Base-by-base conservation (phyloP, 2,888 invertebrate genomes). In the Athripsodes cinereus region DNA sequence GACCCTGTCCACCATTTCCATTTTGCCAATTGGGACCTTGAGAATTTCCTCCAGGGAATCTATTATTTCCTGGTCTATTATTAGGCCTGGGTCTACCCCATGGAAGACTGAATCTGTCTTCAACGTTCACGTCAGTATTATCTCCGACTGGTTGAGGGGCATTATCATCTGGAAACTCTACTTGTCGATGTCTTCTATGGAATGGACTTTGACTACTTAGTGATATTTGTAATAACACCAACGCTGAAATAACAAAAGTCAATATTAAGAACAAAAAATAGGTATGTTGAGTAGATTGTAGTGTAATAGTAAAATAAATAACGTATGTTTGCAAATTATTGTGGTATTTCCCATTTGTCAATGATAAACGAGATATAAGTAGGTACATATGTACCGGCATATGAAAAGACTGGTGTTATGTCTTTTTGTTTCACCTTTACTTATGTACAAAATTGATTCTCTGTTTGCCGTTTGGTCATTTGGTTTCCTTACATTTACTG, bases 21-120 rank as follows among this genome's bases (percentile, higher is more conserved):
- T 13, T 13, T 40, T 40, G 40, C 40, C 40, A 40, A 13, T 40
- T 40, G 5, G 40, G 40, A n/a, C 40, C 40, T 40, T 40, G 40
- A n/a, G 13, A 16, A 40, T 40, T 40, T n/a, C 40, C 40, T 3
- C 8, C 8, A 10, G 26, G 26, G 3, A 3, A 6, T 40, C 13
- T 2, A 40, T 40, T 40, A 13, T 40, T 40, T 5, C 40, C 40
- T 8, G 13, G 40, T 13, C 13, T 5, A 40, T 40, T 40, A n/a
- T 13, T 40, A 2, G 20, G 20, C n/a, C n/a, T n/a, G 6, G 40
- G 52, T 2, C 52, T 34, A 11, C 1, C 19, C n/a, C 40, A 20
- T n/a, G 31, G 16, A 16, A 21, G 21, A 11, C 40, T 44, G 22
- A 53, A 53, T 53, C 53, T 53, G 21, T 44, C 34, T 11, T 53